Conservation (phyloP, 2,113 vertebrate species). For the Hypocryptadius cinnamomeus region DNA sequence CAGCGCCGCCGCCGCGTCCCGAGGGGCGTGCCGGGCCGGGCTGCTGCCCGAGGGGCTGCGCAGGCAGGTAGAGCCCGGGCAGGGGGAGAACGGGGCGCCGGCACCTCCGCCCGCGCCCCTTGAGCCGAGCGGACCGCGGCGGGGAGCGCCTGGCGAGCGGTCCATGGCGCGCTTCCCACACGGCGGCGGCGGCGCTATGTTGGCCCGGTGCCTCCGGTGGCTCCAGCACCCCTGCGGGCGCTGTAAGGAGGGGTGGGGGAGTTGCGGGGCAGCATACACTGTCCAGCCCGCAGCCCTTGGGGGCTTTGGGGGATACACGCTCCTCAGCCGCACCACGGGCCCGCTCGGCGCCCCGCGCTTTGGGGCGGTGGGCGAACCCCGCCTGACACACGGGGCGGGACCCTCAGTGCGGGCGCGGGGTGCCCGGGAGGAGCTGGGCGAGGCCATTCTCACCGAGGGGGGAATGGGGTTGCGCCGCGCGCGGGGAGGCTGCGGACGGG, state of each 20-base stretch:
- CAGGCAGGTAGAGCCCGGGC: neutral
- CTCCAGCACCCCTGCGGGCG: neutral
- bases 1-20: too few species aligned
- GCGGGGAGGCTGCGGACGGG: neutral
- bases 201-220: neutral
- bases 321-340: too few species aligned
- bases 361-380: neutral
- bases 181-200: neutral
- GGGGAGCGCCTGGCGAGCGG: neutral
- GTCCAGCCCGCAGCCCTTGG: too few species aligned
- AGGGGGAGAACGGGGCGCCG: neutral
- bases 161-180: neutral
- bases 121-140: neutral
- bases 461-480: fast-evolving
- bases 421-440: neutral
- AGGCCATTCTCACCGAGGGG: neutral
- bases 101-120: neutral
- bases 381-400: neutral
- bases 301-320: fast-evolving
- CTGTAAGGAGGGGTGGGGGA: neutral
- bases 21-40: neutral
- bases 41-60: neutral
- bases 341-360: neutral
- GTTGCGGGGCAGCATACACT: too few species aligned
- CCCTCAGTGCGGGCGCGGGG: neutral